A percentile compares a stretch with the other conserved stretches of the same genome.
phyloP scores from a whole-genome alignment of 2,888 invertebrate species.

The Oxycera nigricornis region DNA sequence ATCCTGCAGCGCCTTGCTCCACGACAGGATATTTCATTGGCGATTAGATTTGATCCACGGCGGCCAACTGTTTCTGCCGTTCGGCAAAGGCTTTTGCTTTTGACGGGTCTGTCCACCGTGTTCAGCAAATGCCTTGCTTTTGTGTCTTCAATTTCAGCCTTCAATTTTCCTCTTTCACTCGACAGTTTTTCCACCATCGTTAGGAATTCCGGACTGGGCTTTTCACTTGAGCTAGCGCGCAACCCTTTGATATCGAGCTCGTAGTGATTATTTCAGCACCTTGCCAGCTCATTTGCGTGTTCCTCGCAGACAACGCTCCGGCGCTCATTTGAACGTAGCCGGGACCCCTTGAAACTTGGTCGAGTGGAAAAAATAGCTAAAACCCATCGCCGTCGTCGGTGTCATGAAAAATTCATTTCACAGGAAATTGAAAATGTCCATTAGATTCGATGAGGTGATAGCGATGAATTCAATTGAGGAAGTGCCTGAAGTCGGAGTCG shows the following conservation, averaged over 20 bases:
- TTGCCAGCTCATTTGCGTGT: conserved; percentile 10
- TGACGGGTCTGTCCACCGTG: conserved; percentile 3
- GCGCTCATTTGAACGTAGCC: background rate
- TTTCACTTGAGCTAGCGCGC: background rate
- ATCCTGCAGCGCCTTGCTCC: background rate
- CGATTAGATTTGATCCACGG: conserved; percentile 11
- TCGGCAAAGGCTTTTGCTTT: background rate
- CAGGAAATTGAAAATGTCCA: conserved; percentile 41
- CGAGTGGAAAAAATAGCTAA: conserved; percentile 32
- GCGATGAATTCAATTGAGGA: conserved; percentile 36
- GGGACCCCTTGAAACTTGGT: conserved; percentile 18
- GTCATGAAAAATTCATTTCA: conserved; percentile 41
- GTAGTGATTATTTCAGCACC: conserved; percentile 8
- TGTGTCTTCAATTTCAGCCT: conserved; percentile 1
- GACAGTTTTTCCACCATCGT: background rate
- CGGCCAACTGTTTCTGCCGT: conserved; percentile 7
- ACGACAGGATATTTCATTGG: background rate
- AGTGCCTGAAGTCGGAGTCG: conserved; percentile 18
- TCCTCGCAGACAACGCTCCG: background rate
- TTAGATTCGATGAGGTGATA: conserved; percentile 39
- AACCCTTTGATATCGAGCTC: background rate
- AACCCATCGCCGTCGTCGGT: conserved; percentile 31
- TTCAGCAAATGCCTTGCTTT: background rate
- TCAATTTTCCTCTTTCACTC: background rate
- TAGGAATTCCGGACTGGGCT: background rate